Percentiles rank a stretch among this genome's conserved stretches.
These are phyloP conservation scores for Peromyscus leucopus DNA, from an alignment of 2,113 vertebrate genomes.

Conservation along the genomic window DNA sequence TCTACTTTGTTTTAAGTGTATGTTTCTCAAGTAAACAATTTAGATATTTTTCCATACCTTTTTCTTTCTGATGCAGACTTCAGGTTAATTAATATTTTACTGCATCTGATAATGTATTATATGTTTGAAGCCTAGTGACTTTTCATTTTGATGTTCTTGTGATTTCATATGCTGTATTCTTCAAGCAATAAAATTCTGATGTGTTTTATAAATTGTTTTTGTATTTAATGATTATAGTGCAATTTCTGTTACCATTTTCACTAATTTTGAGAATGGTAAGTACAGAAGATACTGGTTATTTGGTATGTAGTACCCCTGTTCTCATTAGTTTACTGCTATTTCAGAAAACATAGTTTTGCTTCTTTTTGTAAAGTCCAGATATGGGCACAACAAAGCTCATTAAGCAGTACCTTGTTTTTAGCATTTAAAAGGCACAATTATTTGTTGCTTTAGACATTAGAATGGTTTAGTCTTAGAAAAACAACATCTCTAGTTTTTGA, in stretches of 20 bases:
- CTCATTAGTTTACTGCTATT: slow-evolving; percentile 55
- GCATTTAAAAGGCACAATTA: slow-evolving; percentile 48
- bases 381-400: slow-evolving; percentile 2
- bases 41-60: slow-evolving; percentile 87
- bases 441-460: slow-evolving; percentile 14
- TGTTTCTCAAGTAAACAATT: slow-evolving; percentile 85
- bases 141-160: slow-evolving; percentile 93
- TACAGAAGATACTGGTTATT: slow-evolving; percentile 59
- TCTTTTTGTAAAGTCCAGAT: slow-evolving; percentile 61
- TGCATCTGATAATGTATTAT: slow-evolving; percentile 93
- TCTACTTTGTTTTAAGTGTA: slow-evolving; percentile 88
- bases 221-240: slow-evolving; percentile 85
- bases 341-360: slow-evolving; percentile 66
- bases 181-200: slow-evolving; percentile 98
- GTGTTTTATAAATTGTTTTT: slow-evolving; percentile 94
- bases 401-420: slow-evolving; percentile 62
- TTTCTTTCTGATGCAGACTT: slow-evolving; percentile 90
- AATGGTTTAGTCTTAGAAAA: slow-evolving; percentile 53
- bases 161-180: slow-evolving; percentile 97
- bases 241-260: slow-evolving; percentile 71
- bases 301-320: slow-evolving; percentile 7
- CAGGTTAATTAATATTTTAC: slow-evolving; percentile 93
- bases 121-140: slow-evolving; percentile 92
- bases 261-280: slow-evolving; percentile 64
- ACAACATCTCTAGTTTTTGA: slow-evolving; percentile 56